phyloP scores from a whole-genome alignment of 1,140 invertebrate genomes.

The Drosophila equinoxialis region DNA sequence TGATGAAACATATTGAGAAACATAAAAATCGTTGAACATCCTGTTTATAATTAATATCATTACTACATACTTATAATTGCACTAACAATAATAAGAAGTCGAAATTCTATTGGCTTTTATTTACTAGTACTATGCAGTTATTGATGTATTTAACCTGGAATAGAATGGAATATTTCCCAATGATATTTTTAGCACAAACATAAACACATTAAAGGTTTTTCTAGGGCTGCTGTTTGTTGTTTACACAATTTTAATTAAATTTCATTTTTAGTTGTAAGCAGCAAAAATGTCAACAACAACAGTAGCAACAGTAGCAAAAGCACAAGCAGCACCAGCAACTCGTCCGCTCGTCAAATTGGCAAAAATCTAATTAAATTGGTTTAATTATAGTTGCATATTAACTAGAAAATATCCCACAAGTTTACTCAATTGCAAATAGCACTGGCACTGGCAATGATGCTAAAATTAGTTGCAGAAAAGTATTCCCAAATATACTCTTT shows the following conservation, averaged over 20 bases:
- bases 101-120: too few species aligned
- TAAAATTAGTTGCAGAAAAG: background rate
- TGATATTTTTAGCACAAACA: background rate
- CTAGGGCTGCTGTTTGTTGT: slow-evolving; percentile 29
- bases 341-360: slow-evolving; percentile 28
- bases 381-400: slow-evolving; percentile 21
- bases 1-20: too few species aligned
- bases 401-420: slow-evolving; percentile 3
- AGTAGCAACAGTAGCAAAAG: background rate
- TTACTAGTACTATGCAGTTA: too few species aligned
- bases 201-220: background rate
- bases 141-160: too few species aligned
- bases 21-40: too few species aligned
- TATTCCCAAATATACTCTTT: background rate
- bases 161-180: background rate
- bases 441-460: background rate
- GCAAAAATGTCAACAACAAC: slow-evolving; percentile 40
- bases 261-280: slow-evolving; percentile 33
- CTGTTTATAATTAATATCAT: too few species aligned
- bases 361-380: slow-evolving; percentile 46
- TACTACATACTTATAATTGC: too few species aligned
- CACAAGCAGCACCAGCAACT: slow-evolving; percentile 11
- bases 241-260: slow-evolving; percentile 59
- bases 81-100: too few species aligned
- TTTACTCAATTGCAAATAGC: slow-evolving; percentile 1